These are phyloP conservation scores for Trachythela sp. DNA, from an alignment of 64 coral and sea anemone species.

Conservation along the genomic window DNA sequence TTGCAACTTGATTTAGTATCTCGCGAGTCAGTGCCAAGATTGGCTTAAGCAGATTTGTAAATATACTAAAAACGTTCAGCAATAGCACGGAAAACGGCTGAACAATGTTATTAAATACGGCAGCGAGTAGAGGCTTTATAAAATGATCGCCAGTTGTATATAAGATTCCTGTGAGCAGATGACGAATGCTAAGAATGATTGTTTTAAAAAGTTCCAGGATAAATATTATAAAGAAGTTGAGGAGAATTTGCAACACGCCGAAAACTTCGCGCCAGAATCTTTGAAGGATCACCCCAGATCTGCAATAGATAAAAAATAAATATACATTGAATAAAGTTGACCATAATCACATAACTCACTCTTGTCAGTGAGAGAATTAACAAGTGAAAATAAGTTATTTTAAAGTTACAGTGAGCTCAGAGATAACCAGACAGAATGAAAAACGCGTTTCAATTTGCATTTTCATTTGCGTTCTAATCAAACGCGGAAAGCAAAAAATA, in stretches of 20 bases:
- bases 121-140: neutral
- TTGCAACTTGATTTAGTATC: neutral
- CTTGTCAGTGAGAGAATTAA: too few species aligned
- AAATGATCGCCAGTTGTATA: conserved; percentile 12
- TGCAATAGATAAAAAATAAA: neutral
- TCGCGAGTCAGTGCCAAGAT: neutral
- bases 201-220: neutral
- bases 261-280: conserved; percentile 4
- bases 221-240: conserved; percentile 9
- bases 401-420: too few species aligned
- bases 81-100: neutral
- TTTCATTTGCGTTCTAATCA: too few species aligned
- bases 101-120: neutral
- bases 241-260: conserved; percentile 1
- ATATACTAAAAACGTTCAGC: neutral
- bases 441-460: neutral
- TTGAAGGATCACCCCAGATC: neutral
- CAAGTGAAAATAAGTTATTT: too few species aligned
- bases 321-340: too few species aligned
- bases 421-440: neutral
- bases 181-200: neutral
- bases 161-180: neutral
- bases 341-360: too few species aligned
- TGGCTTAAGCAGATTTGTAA: neutral
- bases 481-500: too few species aligned